Evolutionary conservation across 53 echinoderm and acorn worm species (phyloP), one percentile per base, ranked within the genome.

Genomic region (Luidia sarsii): DNA sequence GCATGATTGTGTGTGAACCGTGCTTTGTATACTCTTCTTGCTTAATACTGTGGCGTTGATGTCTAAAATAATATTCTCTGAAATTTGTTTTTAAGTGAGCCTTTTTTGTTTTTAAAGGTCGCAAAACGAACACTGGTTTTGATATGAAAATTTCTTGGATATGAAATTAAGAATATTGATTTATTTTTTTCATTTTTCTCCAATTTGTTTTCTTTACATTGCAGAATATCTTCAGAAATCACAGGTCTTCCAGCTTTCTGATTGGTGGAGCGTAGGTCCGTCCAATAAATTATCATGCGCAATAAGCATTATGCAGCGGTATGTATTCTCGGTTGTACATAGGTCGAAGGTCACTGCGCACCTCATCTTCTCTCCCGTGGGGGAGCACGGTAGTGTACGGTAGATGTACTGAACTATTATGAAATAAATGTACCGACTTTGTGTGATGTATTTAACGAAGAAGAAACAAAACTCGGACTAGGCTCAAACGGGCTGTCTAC

Each of bases 271-370:
- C 15, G 3, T 14, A 27, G 10, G 41, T 77, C 77, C 77, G 77
- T 77, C 77, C 77, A 77, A 29, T 60, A 55, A 21, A 48, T 77
- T 49, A 46, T 20, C 48, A 45, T 55, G 77, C 77, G 77, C 77
- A 77, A 77, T 77, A 77, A 77, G 59, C 61, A 60, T 77, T 60
- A 77, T 77, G 77, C 77, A 77, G 77, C 77, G 77, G 77, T 77
- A 77, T 77, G 77, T 77, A 77, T 77, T 77, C 60, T 45, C 16
- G 61, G 30, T 45, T 77, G 77, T 77, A 48, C 62, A 77, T 38
- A 25, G 68, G 25, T 34, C 45, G 30, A 19, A 53, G 53, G 53
- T 53, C 41, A 41, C 11, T 41, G 6, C 11, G 6, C 41, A 41
- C 7, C 53, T 16, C 18, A 11, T 5, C 4, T 21, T 53, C n/a